A percentile compares a stretch with the other conserved stretches of the same genome.
Evolutionary conservation across 2,797 vertebrate genomes (phyloP).

Genomic region (Lepus townsendii): DNA sequence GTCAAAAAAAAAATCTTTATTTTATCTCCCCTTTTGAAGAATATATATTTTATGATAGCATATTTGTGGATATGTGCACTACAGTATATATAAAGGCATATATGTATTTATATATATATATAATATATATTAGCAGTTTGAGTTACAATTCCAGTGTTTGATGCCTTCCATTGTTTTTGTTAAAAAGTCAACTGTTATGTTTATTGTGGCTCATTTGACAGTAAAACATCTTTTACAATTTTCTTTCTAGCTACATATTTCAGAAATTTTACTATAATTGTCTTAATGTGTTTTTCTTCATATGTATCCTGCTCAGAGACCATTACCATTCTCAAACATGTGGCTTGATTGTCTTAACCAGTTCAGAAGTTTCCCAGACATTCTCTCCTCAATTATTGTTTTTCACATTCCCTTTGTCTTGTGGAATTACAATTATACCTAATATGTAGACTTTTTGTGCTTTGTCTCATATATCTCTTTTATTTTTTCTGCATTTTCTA

Average conservation of each 20-base stretch:
- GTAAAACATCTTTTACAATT: background rate
- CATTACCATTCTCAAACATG: background rate
- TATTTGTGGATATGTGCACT: background rate
- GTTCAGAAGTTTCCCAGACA: background rate
- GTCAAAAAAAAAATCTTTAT: background rate
- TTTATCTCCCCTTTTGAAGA: background rate
- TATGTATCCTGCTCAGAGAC: background rate
- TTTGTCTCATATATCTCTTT: background rate
- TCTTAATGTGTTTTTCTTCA: background rate
- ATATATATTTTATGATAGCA: background rate
- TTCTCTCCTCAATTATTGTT: background rate
- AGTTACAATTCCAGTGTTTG: background rate
- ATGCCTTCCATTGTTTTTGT: background rate
- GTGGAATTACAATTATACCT: background rate
- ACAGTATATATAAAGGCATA: background rate
- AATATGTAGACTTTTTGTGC: background rate
- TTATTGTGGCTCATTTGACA: background rate
- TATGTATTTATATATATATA: too few species aligned
- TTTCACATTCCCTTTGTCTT: background rate
- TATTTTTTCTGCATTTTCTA: background rate
- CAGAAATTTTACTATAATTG: background rate
- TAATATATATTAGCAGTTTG: background rate
- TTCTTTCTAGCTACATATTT: background rate
- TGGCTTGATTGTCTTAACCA: background rate
- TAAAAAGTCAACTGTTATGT: background rate